A percentile compares a stretch with the other conserved stretches of the same genome.
Evolutionary conservation across 2,113 vertebrate species (phyloP).

Genomic region (Scopus umbretta): DNA sequence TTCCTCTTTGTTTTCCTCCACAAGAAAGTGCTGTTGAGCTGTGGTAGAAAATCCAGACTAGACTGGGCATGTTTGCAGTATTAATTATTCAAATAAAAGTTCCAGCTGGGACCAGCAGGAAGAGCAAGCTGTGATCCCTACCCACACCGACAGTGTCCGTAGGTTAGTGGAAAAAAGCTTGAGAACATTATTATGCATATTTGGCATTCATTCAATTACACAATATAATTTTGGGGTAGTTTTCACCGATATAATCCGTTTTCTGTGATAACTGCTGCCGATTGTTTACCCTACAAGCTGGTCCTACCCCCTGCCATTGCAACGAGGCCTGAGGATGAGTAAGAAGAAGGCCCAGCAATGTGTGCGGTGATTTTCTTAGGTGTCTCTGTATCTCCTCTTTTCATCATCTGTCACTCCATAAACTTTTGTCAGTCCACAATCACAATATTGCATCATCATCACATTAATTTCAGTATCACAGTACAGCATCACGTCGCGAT

Average conservation of each 20-base stretch:
- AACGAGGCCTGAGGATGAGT: not conserved
- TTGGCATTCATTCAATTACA: not conserved
- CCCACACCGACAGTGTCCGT: not conserved
- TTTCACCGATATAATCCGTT: not conserved
- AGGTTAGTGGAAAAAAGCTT: not conserved
- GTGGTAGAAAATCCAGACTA: not conserved
- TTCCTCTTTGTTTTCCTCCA: not conserved
- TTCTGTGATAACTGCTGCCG: not conserved
- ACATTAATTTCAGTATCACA: accelerated
- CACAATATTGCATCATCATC: not conserved
- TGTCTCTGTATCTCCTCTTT: not conserved
- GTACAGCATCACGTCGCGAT: accelerated
- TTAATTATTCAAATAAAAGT: not conserved
- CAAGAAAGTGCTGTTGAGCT: not conserved
- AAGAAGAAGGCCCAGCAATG: not conserved
- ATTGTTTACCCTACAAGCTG: not conserved
- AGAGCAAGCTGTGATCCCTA: not conserved
- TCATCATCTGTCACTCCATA: not conserved
- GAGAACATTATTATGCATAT: not conserved
- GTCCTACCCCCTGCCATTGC: not conserved
- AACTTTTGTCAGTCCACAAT: not conserved
- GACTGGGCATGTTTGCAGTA: not conserved
- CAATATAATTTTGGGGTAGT: not conserved
- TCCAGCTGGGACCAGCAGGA: not conserved
- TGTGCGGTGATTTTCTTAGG: not conserved